phyloP scores from a whole-genome alignment of 2,113 vertebrate genomes.

The Psilopsiagon aurifrons region DNA sequence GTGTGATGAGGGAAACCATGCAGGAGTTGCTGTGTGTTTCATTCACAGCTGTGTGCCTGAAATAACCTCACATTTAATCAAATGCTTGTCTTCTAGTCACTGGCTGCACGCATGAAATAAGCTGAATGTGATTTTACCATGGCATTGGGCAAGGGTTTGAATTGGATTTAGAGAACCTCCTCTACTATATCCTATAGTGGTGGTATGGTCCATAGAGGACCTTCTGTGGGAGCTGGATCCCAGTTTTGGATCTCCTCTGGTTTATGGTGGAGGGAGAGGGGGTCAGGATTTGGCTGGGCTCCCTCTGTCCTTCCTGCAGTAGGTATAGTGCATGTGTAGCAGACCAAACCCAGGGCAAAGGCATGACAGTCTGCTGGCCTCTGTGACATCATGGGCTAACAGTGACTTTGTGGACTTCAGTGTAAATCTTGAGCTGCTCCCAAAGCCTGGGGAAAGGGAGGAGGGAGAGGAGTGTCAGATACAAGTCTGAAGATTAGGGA shows the following conservation, averaged over 20 bases:
- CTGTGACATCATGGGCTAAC: not conserved
- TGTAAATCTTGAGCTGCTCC: not conserved
- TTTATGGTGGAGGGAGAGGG: not conserved
- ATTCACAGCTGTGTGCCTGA: not conserved
- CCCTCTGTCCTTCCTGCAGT: not conserved
- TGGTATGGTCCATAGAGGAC: not conserved
- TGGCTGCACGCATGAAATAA: not conserved
- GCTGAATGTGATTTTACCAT: accelerated
- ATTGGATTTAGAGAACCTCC: not conserved
- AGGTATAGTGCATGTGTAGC: not conserved
- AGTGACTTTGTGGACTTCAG: not conserved
- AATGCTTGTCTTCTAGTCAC: not conserved
- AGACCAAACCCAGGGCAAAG: not conserved
- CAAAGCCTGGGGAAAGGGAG: not conserved
- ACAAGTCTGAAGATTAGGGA: not conserved
- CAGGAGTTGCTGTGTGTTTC: not conserved
- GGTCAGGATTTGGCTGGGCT: not conserved
- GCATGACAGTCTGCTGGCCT: not conserved
- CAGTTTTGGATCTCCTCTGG: not conserved
- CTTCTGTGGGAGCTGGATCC: not conserved
- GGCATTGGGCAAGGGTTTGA: not conserved
- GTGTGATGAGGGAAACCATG: accelerated
- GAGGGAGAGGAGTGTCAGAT: not conserved
- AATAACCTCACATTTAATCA: not conserved
- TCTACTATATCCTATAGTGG: not conserved